A percentile compares a stretch with the other conserved stretches of the same genome.
Conservation (phyloP, 2,113 vertebrate genomes). For the Orthochromis indermauri region DNA sequence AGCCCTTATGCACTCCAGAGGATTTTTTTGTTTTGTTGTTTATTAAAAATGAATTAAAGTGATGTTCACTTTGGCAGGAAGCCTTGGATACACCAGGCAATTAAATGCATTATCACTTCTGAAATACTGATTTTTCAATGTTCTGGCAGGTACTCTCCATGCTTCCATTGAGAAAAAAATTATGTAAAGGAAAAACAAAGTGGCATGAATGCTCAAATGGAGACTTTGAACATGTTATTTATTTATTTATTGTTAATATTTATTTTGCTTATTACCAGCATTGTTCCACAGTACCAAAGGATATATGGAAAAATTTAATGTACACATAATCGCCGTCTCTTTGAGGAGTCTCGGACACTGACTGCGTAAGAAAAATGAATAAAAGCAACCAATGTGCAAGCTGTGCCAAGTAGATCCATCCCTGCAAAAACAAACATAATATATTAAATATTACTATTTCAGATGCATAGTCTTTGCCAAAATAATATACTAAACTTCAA, state of each 20-base stretch:
- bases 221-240: not conserved
- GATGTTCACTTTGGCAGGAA: not conserved
- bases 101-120: not conserved
- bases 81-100: not conserved
- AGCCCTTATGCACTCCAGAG: not conserved
- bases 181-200: not conserved
- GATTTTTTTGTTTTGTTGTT: not conserved
- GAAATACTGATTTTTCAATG: not conserved
- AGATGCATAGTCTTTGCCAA: not conserved
- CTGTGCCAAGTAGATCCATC: not conserved
- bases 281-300: not conserved
- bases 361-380: not conserved
- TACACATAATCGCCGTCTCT: not conserved
- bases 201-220: not conserved
- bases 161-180: not conserved
- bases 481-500: not conserved
- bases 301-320: not conserved
- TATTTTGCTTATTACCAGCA: not conserved
- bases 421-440: not conserved
- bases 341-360: not conserved
- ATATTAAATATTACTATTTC: not conserved
- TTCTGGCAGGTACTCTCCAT: not conserved
- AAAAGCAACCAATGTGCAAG: not conserved
- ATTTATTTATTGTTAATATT: not conserved
- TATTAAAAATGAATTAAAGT: not conserved